Percentiles rank a stretch among this genome's conserved stretches.
Evolutionary conservation across 1,140 invertebrate species (phyloP).

Genomic region (Battus philenor): DNA sequence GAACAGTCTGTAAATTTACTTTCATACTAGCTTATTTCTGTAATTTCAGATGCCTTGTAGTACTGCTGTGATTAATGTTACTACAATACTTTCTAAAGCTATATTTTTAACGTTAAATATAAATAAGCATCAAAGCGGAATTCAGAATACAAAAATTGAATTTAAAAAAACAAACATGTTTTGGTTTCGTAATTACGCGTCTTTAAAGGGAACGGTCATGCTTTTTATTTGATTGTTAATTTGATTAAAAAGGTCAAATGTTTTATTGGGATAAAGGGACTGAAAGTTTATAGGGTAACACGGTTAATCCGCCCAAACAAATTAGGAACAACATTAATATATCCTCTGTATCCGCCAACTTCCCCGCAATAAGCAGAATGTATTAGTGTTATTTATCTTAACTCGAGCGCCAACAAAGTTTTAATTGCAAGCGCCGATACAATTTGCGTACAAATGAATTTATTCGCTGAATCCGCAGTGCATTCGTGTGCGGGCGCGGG

Average conservation of each 20-base stretch:
- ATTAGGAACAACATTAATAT: conserved; percentile 74
- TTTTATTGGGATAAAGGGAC: conserved; percentile 41
- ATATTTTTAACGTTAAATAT: too few relatives aligned
- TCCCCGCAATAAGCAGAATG: conserved; percentile 71
- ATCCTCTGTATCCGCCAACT: conserved; percentile 66
- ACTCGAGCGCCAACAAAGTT: conserved; percentile 71
- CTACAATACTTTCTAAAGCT: too few relatives aligned
- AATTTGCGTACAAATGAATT: conserved; percentile 76
- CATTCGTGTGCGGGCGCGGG: conserved; percentile 47
- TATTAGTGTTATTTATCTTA: conserved; percentile 76
- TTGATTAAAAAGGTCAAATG: conserved; percentile 18
- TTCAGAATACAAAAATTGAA: too few relatives aligned
- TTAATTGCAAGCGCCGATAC: conserved; percentile 75
- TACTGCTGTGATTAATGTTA: not conserved
- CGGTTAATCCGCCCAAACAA: conserved; percentile 68
- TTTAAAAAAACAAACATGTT: not conserved
- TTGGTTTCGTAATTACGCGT: not conserved
- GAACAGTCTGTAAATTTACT: not conserved
- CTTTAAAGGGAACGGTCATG: not conserved
- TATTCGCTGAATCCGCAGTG: conserved; percentile 71
- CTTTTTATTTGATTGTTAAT: conserved; percentile 16
- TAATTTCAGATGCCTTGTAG: not conserved
- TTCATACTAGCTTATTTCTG: not conserved
- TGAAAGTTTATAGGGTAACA: conserved; percentile 46
- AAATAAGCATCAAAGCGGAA: too few relatives aligned